Evolutionary conservation across 2,888 invertebrate genomes (phyloP).

Genomic region (Ennomos fuscantarius): DNA sequence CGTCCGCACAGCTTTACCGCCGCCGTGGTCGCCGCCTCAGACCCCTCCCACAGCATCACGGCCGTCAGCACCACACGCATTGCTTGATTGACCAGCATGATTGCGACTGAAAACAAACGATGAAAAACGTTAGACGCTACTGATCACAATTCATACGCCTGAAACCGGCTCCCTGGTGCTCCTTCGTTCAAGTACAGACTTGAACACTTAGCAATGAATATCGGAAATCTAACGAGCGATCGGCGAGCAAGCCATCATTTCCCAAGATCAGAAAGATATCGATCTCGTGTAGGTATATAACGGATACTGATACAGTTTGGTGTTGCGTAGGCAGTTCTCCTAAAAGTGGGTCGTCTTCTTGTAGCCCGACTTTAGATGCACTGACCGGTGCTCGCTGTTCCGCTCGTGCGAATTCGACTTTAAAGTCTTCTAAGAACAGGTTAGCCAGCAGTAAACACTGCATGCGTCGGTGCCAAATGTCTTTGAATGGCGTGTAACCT

Average conservation of each 20-base stretch:
- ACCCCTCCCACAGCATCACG: constrained; percentile 58
- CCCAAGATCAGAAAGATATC: no score
- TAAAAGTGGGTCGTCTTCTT: neutral
- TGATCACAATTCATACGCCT: no score
- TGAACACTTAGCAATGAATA: no score
- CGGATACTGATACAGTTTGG: neutral
- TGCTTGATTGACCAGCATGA: constrained; percentile 64
- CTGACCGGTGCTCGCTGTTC: no score
- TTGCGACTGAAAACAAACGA: constrained; percentile 38
- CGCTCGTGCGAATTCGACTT: neutral
- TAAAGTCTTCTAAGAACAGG: neutral
- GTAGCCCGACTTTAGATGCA: no score
- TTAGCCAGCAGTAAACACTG: neutral
- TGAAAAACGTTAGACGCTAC: no score
- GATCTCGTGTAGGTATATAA: neutral
- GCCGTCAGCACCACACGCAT: constrained; percentile 62
- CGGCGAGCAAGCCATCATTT: no score
- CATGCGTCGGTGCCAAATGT: constrained; percentile 6
- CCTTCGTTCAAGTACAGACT: no score
- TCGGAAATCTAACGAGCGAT: no score
- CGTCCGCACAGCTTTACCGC: constrained; percentile 74
- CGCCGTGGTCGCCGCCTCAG: constrained; percentile 60
- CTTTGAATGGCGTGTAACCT: constrained; percentile 61
- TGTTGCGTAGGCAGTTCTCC: neutral
- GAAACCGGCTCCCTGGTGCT: no score